Conservation (phyloP, 2,797 vertebrate species). For the Neosalanx taihuensis region DNA sequence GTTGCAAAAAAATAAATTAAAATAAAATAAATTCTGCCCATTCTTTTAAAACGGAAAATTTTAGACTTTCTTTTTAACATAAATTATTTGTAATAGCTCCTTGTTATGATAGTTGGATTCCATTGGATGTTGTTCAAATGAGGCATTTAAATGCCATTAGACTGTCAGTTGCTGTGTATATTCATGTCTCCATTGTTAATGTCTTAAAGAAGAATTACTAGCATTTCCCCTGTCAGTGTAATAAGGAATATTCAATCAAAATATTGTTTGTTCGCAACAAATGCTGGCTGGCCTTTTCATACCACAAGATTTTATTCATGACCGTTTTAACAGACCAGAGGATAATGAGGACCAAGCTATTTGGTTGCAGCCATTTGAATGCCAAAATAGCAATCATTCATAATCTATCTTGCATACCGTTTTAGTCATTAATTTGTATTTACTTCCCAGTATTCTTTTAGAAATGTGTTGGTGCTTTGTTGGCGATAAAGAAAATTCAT, state of each 20-base stretch:
- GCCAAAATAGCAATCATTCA: conserved; percentile 28
- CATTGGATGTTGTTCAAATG: conserved; percentile 71
- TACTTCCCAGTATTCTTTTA: not conserved
- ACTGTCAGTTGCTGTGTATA: conserved; percentile 48
- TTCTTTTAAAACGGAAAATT: conserved; percentile 58
- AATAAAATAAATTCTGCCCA: conserved; percentile 55
- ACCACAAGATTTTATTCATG: conserved; percentile 44
- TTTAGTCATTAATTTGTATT: conserved; percentile 6
- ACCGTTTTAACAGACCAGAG: conserved; percentile 38
- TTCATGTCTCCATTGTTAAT: conserved; percentile 57
- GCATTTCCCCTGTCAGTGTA: conserved; percentile 37
- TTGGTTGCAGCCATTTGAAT: conserved; percentile 28
- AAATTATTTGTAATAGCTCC: conserved; percentile 64
- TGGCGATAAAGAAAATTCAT: not conserved
- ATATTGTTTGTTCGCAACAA: conserved; percentile 40
- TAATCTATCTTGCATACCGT: conserved; percentile 11
- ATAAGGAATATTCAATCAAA: conserved; percentile 45
- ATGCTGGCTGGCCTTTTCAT: conserved; percentile 37
- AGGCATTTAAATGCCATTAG: conserved; percentile 74
- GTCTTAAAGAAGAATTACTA: conserved; percentile 53
- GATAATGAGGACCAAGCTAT: conserved; percentile 38
- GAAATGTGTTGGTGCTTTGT: not conserved
- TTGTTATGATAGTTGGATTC: conserved; percentile 65
- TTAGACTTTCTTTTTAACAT: conserved; percentile 55
- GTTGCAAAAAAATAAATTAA: conserved; percentile 62